Evolutionary conservation across 2,888 invertebrate genomes (phyloP), one percentile per base, ranked within the genome.

Genomic region (Aporophyla lueneburgensis): DNA sequence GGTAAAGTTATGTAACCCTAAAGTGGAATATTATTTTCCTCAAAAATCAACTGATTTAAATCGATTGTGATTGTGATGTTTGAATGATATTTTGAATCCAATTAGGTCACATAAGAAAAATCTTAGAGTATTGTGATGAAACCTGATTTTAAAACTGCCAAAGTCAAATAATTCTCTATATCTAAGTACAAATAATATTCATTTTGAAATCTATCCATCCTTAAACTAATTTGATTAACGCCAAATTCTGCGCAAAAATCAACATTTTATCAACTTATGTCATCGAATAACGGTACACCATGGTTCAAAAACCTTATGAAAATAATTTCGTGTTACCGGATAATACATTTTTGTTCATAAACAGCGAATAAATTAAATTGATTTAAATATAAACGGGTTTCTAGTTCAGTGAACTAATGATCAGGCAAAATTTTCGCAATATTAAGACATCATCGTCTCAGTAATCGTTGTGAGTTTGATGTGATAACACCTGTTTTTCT

Each of bases 351-450:
- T 46, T 53, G 40, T 62, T 46, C 62, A 63, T 75, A 80, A 72
- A 81, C 58, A 56, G n/a, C 21, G 69, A 80, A 76, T 66, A 73
- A 58, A 75, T 76, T 71, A 76, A 24, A 70, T 75, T 72, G 46
- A 73, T 56, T 67, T 40, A 49, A 67, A 72, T 73, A 74, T n/a
- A 81, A 86, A 87, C 87, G 24, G 65, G 87, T 87, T 86, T 51
- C 53, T 67, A 51, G 74, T 67, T 68, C 69, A 72, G 5, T 83
- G 86, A 87, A 83, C 85, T 77, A 40, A 53, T 70, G 62, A 53
- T 63, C 40, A 63, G 46, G 56, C 66, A 74, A 76, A 71, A 49
- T 61, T 80, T 83, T 77, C 61, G 24, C 46, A 56, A 59, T 43
- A 74, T 74, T 74, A 61, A 7, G n/a, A 65, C 58, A 40, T 33